Evolutionary conservation across 2,797 vertebrate genomes (phyloP), one percentile per base, ranked within the genome.

Genomic region (Acipenser transmontanus): DNA sequence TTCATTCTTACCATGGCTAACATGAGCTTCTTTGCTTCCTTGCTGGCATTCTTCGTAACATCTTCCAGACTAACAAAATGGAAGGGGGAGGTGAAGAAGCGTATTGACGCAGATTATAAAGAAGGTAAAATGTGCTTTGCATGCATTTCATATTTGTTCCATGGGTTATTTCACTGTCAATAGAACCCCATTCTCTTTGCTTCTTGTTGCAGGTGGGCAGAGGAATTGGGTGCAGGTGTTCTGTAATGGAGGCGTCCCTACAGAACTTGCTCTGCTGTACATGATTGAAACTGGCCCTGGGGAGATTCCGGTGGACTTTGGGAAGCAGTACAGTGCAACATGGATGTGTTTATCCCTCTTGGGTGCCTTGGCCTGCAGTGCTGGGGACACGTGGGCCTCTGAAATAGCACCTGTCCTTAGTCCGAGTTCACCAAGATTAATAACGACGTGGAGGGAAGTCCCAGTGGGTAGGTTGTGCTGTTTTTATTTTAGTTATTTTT

Each of bases 171-270:
- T 34, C 34, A 34, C 34, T 34, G 34, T 3, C 34, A 4, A 5
- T 34, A 4, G 4, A 4, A 34, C 34, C 2, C 34, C 34, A 34
- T 34, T 34, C 34, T 34, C 34, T 34, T 34, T 34, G 34, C 34
- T 34, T 1, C 66, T 12, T 64, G 4, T 54, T 73, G 72, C n/a
- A 99, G 96, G 96, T 20, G 95, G 96, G 1, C 94, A 97, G 80
- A 93, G 96, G 78, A 98, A 92, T 78, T 98, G 95, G 96, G 6
- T 98, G 7, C 96, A 99, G 83, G 95, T 99, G 0, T 93, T 98
- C 83, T 98, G 94, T 81, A 98, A 98, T 0, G 96, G 96, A 34
- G 95, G 94, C 1, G 87, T 98, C 47, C 94, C 97, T 47, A 91
- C 95, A 4, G 95, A 98, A 76, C 81, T 98, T 64, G 95, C 96